These are phyloP conservation scores for Thryonomys swinderianus DNA, from an alignment of 2,113 vertebrate species.

Conservation along the genomic window DNA sequence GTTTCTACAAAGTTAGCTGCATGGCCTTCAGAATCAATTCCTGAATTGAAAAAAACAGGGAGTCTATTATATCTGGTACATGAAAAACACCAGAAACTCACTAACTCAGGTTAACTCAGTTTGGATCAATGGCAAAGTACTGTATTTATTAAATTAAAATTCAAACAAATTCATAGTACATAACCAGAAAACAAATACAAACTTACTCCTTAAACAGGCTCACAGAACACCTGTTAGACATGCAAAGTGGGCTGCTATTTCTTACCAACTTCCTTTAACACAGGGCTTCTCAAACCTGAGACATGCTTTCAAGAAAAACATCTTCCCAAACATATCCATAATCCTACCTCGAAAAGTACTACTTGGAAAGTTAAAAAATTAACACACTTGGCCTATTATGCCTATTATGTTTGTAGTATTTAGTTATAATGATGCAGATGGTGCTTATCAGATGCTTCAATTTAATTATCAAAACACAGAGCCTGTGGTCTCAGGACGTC, in stretches of 20 bases:
- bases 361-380: conserved; percentile 41
- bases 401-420: not conserved
- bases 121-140: conserved; percentile 16
- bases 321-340: not conserved
- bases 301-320: not conserved
- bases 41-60: conserved; percentile 78
- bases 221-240: not conserved
- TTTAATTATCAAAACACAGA: not conserved
- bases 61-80: not conserved
- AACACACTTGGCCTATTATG: not conserved
- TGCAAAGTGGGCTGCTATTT: not conserved
- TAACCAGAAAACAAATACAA: not conserved
- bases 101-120: not conserved
- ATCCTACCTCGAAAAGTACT: not conserved
- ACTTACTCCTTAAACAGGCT: not conserved
- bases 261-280: conserved; percentile 6
- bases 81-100: conserved; percentile 23
- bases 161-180: not conserved
- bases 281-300: conserved; percentile 10
- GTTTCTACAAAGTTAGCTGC: conserved; percentile 98
- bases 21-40: conserved; percentile 98
- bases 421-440: not conserved
- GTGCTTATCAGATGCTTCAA: not conserved
- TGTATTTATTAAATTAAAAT: conserved; percentile 24
- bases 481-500: not conserved